Conservation (phyloP, 2,113 vertebrate genomes). For the Epinephelus fuscoguttatus region DNA sequence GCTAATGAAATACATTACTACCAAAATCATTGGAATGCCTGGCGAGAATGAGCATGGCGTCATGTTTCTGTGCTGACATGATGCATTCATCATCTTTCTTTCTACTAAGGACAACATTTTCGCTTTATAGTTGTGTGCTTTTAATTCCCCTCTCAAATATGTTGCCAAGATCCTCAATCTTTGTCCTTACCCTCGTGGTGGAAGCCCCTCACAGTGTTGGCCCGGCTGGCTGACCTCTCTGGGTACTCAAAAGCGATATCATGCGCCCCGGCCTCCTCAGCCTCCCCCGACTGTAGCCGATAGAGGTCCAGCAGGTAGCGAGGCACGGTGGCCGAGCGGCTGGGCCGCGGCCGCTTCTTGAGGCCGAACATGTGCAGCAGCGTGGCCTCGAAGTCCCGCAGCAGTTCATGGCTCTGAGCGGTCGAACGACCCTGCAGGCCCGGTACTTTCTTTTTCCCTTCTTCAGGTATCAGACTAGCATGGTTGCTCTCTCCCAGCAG, state of each 20-base stretch:
- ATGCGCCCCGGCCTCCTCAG: conserved; percentile 89
- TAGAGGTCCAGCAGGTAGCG: conserved; percentile 98
- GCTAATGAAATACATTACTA: conserved; percentile 51
- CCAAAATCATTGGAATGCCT: conserved; percentile 41
- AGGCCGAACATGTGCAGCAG: conserved; percentile 99
- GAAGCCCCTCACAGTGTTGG: conserved; percentile 99
- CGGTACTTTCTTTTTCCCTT: conserved; percentile 96
- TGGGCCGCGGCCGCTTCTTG: conserved; percentile 94
- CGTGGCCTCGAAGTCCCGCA: conserved; percentile 98
- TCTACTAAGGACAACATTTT: neutral
- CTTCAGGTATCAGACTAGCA: conserved; percentile 98
- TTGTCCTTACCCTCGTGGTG: conserved; percentile 94
- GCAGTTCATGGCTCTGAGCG: conserved; percentile 95
- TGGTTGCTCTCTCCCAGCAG: conserved; percentile 97
- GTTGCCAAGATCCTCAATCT: fast-evolving
- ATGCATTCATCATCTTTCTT: conserved; percentile 28
- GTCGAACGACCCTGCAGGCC: conserved; percentile 92
- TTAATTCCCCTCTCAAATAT: neutral
- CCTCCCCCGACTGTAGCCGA: conserved; percentile 96
- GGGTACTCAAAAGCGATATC: conserved; percentile 92
- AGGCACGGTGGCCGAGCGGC: conserved; percentile 91
- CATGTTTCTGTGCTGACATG: conserved; percentile 30
- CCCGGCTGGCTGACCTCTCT: conserved; percentile 93
- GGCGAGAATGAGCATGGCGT: conserved; percentile 14
- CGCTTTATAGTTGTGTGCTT: neutral